Evolutionary conservation across 2,113 vertebrate species (phyloP), one percentile per base, ranked within the genome.

Genomic region (Euleptes europaea): DNA sequence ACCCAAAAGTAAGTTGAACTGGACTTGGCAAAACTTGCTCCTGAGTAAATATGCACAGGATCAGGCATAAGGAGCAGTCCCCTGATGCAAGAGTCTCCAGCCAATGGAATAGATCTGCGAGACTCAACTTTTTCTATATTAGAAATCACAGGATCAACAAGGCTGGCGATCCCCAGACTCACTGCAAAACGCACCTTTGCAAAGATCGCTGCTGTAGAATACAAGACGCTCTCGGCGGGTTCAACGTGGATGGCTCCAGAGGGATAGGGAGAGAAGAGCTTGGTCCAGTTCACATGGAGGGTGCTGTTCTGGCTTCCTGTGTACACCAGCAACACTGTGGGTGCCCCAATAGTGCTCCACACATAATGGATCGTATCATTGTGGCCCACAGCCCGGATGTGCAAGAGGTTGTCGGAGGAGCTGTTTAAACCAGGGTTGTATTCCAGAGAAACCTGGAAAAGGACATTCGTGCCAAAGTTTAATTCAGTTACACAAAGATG

Each of bases 341-440:
- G 98, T 1, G 96, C 97, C 21, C 97, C 98, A 4, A 94, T 92
- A 78, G 95, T 97, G 92, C 95, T 97, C 93, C 98, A 97, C 13
- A 99, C 49, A 75, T 96, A 98, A 94, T 99, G 98, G 88, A 99
- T 94, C 0, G 97, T 98, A 94, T 98, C 98, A 0, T 87, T 78
- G 23, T 60, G 33, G 1, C 98, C 98, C 65, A 92, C 92, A 0
- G 98, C 98, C 60, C 91, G 96, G 57, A 97, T 91, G 1, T 99
- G 98, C 5, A 99, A 94, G 83, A 99, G 89, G 82, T 95, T 97
- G 5, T 95, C 93, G 0, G 89, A 92, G 7, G 91, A 82, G 0
- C 26, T 3, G 1, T 33, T 82, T 84, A 74, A 85, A 44, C 95
- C 95, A 0, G 97, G 97, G 89, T 97, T 97, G 88, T 97, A 89